A percentile compares a stretch with the other conserved stretches of the same genome.
Evolutionary conservation across 2,888 invertebrate species (phyloP).

Genomic region (Lasioglossum leucozonium): DNA sequence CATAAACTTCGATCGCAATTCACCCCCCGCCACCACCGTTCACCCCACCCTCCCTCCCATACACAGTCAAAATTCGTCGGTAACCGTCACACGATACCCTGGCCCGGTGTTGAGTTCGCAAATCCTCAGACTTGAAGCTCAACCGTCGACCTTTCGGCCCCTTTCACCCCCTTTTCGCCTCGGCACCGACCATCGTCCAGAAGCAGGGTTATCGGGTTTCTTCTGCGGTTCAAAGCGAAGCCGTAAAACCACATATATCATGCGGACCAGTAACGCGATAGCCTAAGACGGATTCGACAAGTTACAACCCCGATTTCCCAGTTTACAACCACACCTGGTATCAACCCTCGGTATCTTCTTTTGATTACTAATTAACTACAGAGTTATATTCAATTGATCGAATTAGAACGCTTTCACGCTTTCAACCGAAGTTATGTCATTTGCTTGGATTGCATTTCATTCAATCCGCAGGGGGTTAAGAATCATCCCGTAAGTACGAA

Average conservation of each 20-base stretch:
- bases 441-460: background rate
- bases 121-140: slow-evolving; percentile 11
- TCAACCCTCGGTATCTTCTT: background rate
- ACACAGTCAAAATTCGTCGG: background rate
- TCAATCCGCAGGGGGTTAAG: background rate
- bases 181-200: slow-evolving; percentile 57
- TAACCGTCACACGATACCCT: slow-evolving; percentile 13
- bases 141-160: slow-evolving; percentile 34
- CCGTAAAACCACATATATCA: slow-evolving; percentile 70
- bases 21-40: background rate
- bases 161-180: background rate
- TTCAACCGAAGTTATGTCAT: too few relatives aligned
- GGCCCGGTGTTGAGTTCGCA: slow-evolving; percentile 25
- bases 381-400: background rate
- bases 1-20: background rate
- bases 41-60: too few relatives aligned
- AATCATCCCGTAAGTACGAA: background rate
- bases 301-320: background rate
- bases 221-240: slow-evolving; percentile 76
- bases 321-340: background rate
- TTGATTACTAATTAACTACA: background rate
- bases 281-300: slow-evolving; percentile 14
- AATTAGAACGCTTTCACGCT: too few relatives aligned
- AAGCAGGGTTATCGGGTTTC: slow-evolving; percentile 78
- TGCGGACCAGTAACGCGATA: slow-evolving; percentile 65